Evolutionary conservation across 2,113 vertebrate species (phyloP).

Genomic region (Dendrocopos noguchii): DNA sequence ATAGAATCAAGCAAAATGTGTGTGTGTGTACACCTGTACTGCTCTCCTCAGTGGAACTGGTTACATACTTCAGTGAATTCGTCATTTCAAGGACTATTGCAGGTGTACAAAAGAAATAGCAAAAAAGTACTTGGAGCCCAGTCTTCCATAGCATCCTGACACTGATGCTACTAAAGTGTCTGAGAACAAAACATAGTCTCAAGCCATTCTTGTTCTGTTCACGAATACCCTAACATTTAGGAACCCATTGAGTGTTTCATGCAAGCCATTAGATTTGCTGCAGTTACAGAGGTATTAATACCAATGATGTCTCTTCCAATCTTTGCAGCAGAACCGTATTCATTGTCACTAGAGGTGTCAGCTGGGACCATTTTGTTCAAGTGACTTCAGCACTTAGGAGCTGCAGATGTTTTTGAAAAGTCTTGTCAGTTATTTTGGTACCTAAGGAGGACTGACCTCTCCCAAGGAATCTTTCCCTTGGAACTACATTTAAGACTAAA

Average conservation of each 20-base stretch:
- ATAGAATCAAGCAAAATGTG: not conserved
- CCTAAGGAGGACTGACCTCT: not conserved
- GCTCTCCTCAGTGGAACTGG: not conserved
- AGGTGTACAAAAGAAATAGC: not conserved
- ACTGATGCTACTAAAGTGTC: not conserved
- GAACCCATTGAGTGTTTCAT: not conserved
- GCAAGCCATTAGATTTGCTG: not conserved
- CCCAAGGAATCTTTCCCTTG: not conserved
- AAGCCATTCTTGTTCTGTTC: not conserved
- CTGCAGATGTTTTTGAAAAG: not conserved
- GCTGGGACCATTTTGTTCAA: not conserved
- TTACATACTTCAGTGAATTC: not conserved
- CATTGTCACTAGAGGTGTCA: not conserved
- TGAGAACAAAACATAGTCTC: not conserved
- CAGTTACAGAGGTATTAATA: not conserved
- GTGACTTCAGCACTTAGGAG: not conserved
- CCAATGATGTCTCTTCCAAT: not conserved
- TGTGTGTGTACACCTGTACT: not conserved
- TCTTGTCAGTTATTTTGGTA: not conserved
- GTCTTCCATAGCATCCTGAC: not conserved
- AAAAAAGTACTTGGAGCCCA: not conserved
- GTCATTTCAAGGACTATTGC: not conserved
- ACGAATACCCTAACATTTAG: not conserved
- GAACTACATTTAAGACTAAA: not conserved
- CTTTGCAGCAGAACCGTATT: not conserved